Evolutionary conservation across 2,113 vertebrate genomes (phyloP), one percentile per base, ranked within the genome.

Genomic region (Amblyopsis rosae): DNA sequence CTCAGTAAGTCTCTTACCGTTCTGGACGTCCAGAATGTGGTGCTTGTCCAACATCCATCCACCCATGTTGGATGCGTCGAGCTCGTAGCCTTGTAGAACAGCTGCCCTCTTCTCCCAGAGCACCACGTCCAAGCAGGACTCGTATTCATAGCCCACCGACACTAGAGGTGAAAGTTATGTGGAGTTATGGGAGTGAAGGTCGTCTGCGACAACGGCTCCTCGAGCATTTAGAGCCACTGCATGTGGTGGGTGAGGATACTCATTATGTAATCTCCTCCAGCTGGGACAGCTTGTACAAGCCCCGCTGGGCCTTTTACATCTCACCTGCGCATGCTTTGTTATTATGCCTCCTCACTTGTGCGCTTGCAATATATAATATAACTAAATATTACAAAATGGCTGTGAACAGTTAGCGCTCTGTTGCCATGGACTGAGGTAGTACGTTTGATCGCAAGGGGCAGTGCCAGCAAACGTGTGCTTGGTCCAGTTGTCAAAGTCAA

Each of bases 101-200:
- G 95, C 95, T 0, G 95, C 98, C 67, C 98, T 90, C 87, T 97
- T 99, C 82, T 99, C 98, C 98, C 98, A 99, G 2, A 98, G 94
- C 53, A 98, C 95, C 72, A 98, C 92, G 81, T 96, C 95, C 74
- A 98, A 88, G 72, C 98, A 99, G 1, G 97, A 96, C 87, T 99
- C 98, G 33, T 99, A 99, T 75, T 99, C 98, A 3, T 98, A 99
- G 3, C 98, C 98, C 74, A 98, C 96, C 15, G 97, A 99, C 81
- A 99, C 98, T 99, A 90, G 67, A 93, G 92, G 70, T 8, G 35
- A 41, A 3, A 41, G 35, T 41, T 41, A 41, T 5, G 7, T 8
- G 35, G 35, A 41, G 35, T 41, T 41, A 41, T 8, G 35, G 35
- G 35, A 41, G 35, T 41, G 35, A 41, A 41, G 35, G 35, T 41